phyloP scores from a whole-genome alignment of 2,888 invertebrate species.

The Tetramorium bicarinatum region DNA sequence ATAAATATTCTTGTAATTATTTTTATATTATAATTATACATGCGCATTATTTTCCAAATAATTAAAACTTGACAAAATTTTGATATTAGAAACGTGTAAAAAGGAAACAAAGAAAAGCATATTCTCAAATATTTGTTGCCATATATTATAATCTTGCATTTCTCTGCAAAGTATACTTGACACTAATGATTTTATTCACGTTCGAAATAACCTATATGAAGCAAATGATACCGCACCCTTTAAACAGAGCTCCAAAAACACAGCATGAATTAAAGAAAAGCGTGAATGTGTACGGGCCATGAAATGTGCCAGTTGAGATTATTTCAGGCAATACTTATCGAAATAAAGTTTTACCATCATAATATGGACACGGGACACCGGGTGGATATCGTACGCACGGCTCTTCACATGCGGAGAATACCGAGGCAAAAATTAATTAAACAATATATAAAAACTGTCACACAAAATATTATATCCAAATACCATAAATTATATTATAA shows the following conservation, averaged over 20 bases:
- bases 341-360: slow-evolving; percentile 76
- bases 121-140: slow-evolving; percentile 53
- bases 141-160: slow-evolving; percentile 15
- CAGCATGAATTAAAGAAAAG: slow-evolving; percentile 43
- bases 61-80: not conserved
- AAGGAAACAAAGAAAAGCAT: not conserved
- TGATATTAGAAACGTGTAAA: not conserved
- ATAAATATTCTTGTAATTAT: not conserved
- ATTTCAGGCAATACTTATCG: slow-evolving; percentile 39
- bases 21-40: slow-evolving; percentile 8
- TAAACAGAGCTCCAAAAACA: not conserved
- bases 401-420: slow-evolving; percentile 67
- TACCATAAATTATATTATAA: not conserved
- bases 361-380: slow-evolving; percentile 75
- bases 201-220: slow-evolving; percentile 24
- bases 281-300: slow-evolving; percentile 16
- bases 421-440: slow-evolving; percentile 60
- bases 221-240: slow-evolving; percentile 3
- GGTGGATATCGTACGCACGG: slow-evolving; percentile 77
- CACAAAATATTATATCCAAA: not conserved
- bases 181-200: not conserved
- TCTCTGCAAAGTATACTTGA: slow-evolving; percentile 9
- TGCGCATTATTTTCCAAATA: not conserved
- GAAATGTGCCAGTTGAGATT: slow-evolving; percentile 40
- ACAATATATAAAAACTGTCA: slow-evolving; percentile 10